Base-by-base conservation (phyloP, 2,113 vertebrate species). In the Clarias batrachus region DNA sequence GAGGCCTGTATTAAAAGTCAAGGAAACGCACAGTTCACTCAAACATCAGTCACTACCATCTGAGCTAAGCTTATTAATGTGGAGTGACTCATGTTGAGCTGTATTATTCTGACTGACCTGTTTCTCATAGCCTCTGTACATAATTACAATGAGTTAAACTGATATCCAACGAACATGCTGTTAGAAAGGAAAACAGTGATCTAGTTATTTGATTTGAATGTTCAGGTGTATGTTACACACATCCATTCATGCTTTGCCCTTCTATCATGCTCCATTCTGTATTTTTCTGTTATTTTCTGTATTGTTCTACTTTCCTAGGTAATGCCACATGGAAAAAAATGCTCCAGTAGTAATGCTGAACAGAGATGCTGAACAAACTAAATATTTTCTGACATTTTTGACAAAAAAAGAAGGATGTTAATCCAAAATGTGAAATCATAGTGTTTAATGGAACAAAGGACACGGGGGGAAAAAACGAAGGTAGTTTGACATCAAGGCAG, bases 1-100 rank as follows among this genome's bases (percentile, higher is more conserved):
- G 59, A 59, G 16, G 27, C 41, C 19, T 56, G 13, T 19, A 48
- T 48, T 83, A 33, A 30, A 82, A 54, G 52, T 19, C 63, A 83
- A 48, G 71, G 5, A 86, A 16, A 73, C 57, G 33, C n/a, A 81
- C 5, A 76, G 19, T 73, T 7, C 2, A 30, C 81, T 63, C 63
- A 30, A 8, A 30, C 37, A 23, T 13, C 68, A 37, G 70, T 48
- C 52, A 74, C 10, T 91, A 91, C 83, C 87, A 90, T 48, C 48
- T 48, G 91, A 91, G 92, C 86, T 84, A 86, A 25, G 82, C 91
- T 93, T 92, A 91, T 93, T 90, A 91, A 63, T 87, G 84, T 73
- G 85, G 86, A 91, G 88, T 70, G 79, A 82, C 87, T 74, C 88
- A 91, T 89, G 91, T 86, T 88, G 82, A 92, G 91, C 82, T 91